phyloP scores from a whole-genome alignment of 2,113 vertebrate species.

The Speoplatyrhinus poulsoni region DNA sequence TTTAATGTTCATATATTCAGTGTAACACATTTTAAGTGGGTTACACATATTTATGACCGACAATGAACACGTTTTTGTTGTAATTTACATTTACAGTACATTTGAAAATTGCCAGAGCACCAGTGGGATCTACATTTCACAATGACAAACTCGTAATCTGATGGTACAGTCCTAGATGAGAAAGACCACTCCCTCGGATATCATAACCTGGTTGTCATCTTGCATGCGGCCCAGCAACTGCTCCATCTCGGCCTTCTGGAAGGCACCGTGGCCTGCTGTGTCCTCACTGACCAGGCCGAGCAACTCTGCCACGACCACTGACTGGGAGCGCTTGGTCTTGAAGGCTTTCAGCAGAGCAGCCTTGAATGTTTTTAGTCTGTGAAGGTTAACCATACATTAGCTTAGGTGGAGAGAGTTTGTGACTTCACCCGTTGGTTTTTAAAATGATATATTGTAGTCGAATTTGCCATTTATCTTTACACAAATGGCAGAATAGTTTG shows the following conservation, averaged over 20 bases:
- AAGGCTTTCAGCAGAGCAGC: conserved; percentile 63
- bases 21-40: too few species aligned
- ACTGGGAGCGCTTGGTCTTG: conserved; percentile 62
- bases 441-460: background rate
- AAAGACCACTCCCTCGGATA: conserved; percentile 70
- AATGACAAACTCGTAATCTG: background rate
- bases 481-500: too few species aligned
- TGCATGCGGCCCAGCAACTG: conserved; percentile 63
- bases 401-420: background rate
- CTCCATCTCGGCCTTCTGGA: conserved; percentile 59
- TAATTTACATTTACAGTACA: too few species aligned
- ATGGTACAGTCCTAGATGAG: conserved; percentile 47
- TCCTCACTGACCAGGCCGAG: conserved; percentile 56
- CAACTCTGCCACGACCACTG: conserved; percentile 56
- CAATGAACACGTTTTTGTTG: too few species aligned
- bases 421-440: background rate
- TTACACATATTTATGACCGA: too few species aligned
- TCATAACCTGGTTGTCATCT: conserved; percentile 73
- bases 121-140: background rate
- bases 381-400: background rate
- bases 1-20: too few species aligned
- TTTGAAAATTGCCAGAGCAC: too few species aligned
- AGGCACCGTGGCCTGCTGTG: conserved; percentile 32
- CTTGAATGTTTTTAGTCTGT: conserved; percentile 68
- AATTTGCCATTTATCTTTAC: too few species aligned